Base-by-base conservation (phyloP, 2,113 vertebrate species). In the Sinocyclocheilus rhinocerous region DNA sequence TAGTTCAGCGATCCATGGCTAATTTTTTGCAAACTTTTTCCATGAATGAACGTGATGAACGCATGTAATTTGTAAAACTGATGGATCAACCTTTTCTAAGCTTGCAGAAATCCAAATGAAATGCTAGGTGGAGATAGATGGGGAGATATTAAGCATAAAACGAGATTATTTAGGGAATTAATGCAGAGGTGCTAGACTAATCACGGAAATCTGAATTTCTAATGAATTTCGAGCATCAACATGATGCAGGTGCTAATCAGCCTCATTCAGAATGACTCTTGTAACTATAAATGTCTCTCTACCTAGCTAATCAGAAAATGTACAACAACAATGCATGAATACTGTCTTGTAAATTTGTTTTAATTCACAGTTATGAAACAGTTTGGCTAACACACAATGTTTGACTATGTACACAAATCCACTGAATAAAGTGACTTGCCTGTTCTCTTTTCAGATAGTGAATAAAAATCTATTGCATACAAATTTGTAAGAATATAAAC, bases 171-270 rank as follows among this genome's bases (percentile, higher is more conserved):
- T 84, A 13, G 67, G 22, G 76, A 88, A 86, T 88, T 45, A 65
- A 84, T 76, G 52, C 70, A 15, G 57, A 86, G 42, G 80, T 72
- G 80, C 45, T 67, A 76, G 72, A 81, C 55, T 69, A 86, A 88
- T 81, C 84, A 76, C 48, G 24, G 73, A 45, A 55, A 84, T 89
- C 48, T 76, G 85, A 84, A 84, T 81, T 81, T 86, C 45, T 86
- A 86, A 88, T 86, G 67, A 69, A 50, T 86, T 86, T 52, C 11
- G 33, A 18, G 57, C 81, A 36, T 70, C 70, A 84, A 77, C 84
- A 84, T 50, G 85, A 81, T 52, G 50, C 85, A 89, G 85, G 36
- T 81, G 82, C 55, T 89, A 78, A 82, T 26, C 61, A 84, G 73
- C 2, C 48, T 11, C 75, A 86, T 76, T 81, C 85, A 72, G 20